Base-by-base conservation (phyloP, 2,888 invertebrate species). In the Plutella xylostella region DNA sequence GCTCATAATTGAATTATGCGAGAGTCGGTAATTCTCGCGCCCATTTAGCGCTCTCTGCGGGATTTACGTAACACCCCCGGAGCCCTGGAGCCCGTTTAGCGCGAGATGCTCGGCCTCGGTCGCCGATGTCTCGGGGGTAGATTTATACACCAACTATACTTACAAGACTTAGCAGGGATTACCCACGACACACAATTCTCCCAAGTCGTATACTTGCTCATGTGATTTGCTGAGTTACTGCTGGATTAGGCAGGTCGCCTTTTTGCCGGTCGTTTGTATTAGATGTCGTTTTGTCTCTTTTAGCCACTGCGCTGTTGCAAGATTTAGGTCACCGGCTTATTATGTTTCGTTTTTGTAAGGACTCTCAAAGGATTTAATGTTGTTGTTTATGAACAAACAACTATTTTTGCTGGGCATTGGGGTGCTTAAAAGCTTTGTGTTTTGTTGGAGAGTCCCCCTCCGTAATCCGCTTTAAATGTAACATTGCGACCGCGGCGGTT, bases 1-100 rank as follows among this genome's bases (percentile, higher is more conserved):
- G 65, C 60, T 73, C 62, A 61, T 83, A 82, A 83, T 80, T 78
- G 65, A 79, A 70, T 82, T 83, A 82, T 72, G 65, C 65, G 51
- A 65, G 63, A 67, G 67, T 56, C 65, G 72, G 60, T 68, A 76
- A 69, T 76, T 82, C 67, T 79, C 71, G 68, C 74, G 61, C 72
- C 67, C 74, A 77, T 65, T 78, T 80, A 75, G 69, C 79, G 61
- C 58, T 48, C 54, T 56, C 59, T 71, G 68, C 53, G n/a, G 21
- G 2, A 15, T n/a, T 44, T 39, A 25, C 15, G 39, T 25, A 39
- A 39, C 22, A 2, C 12, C 22, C 20, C 19, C 20, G 19, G 14
- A 64, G 63, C 64, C 64, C 68, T 69, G 66, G 65, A 61, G 60
- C 55, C 55, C 62, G 57, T 61, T 77, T 72, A 72, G 65, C 70